These are phyloP conservation scores for Lontra canadensis DNA, from an alignment of 2,113 vertebrate species.

Conservation along the genomic window DNA sequence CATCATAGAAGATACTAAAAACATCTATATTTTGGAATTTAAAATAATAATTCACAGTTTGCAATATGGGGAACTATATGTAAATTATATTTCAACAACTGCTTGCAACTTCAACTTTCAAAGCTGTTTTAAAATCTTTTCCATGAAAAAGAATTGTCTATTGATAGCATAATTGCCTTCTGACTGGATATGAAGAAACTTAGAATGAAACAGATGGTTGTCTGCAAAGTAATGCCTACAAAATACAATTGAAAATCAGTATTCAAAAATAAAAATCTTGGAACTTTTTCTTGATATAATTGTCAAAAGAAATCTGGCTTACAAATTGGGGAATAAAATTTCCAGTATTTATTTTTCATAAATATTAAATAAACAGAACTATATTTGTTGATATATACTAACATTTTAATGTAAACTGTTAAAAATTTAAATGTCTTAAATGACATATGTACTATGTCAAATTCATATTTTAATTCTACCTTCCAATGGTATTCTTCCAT, in stretches of 20 bases:
- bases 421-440: not conserved
- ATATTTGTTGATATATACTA: conserved; percentile 33
- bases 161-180: conserved; percentile 83
- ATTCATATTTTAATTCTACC: not conserved
- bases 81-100: conserved; percentile 56
- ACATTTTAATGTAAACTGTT: not conserved
- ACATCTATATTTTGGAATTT: not conserved
- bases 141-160: conserved; percentile 70
- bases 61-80: conserved; percentile 36
- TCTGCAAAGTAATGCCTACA: conserved; percentile 78
- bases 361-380: conserved; percentile 81
- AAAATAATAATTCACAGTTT: conserved; percentile 17
- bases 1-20: not conserved
- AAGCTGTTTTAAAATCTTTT: conserved; percentile 49
- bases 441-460: fast-evolving
- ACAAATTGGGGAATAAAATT: conserved; percentile 71
- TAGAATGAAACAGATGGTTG: conserved; percentile 83
- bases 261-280: conserved; percentile 78
- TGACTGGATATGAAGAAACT: conserved; percentile 73
- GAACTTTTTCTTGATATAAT: conserved; percentile 80
- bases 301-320: conserved; percentile 85
- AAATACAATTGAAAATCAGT: conserved; percentile 83
- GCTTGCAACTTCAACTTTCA: conserved; percentile 59
- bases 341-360: conserved; percentile 76
- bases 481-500: not conserved